phyloP scores from a whole-genome alignment of 2,797 vertebrate genomes.

The Microchirus variegatus region DNA sequence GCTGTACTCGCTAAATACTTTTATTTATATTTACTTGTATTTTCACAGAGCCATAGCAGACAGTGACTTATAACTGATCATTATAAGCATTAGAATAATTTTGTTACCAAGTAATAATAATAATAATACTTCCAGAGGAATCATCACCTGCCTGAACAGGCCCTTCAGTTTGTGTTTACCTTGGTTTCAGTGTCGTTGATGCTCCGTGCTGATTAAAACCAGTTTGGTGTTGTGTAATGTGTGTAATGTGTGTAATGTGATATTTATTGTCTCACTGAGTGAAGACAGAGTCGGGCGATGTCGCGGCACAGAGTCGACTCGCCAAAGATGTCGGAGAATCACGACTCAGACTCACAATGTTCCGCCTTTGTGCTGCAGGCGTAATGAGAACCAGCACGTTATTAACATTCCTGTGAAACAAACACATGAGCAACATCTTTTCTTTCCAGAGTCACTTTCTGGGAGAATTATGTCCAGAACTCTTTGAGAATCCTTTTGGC shows the following conservation, averaged over 20 bases:
- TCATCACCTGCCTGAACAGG: neutral
- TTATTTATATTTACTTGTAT: too few relatives aligned
- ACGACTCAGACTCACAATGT: slow-evolving; percentile 57
- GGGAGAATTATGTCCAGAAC: neutral
- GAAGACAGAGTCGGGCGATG: slow-evolving; percentile 38
- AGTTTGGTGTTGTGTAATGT: slow-evolving; percentile 13
- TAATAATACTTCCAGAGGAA: neutral
- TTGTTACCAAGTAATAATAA: too few relatives aligned
- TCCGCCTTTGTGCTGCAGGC: slow-evolving; percentile 64
- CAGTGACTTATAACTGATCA: neutral
- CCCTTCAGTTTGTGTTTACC: neutral
- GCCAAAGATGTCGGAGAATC: slow-evolving; percentile 32
- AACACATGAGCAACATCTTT: neutral
- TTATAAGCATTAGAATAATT: neutral
- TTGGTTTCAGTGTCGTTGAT: neutral
- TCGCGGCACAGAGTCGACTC: slow-evolving; percentile 46
- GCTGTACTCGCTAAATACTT: too few relatives aligned
- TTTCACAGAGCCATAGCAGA: too few relatives aligned
- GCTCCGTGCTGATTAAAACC: neutral
- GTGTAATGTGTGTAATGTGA: slow-evolving; percentile 22
- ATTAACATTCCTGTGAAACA: slow-evolving; percentile 52
- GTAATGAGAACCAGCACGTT: slow-evolving; percentile 67
- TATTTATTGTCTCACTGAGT: slow-evolving; percentile 6
- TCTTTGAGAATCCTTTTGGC: neutral
- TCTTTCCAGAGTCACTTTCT: slow-evolving; percentile 8